phyloP scores from a whole-genome alignment of 1,140 invertebrate genomes.

The Drosophila nannoptera region DNA sequence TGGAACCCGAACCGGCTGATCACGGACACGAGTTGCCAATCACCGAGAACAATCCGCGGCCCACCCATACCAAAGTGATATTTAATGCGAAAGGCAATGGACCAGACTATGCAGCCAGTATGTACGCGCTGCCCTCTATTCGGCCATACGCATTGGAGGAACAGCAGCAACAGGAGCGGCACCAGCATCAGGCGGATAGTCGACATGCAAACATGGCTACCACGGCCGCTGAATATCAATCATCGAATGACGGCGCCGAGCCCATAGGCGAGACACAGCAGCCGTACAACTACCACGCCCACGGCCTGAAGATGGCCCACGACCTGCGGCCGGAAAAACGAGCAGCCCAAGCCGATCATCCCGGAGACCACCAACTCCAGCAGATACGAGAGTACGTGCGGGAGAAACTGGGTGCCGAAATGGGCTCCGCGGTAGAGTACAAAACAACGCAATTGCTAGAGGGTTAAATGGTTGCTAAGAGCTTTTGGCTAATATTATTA shows the following conservation, averaged over 20 bases:
- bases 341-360: constrained; percentile 40
- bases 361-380: constrained; percentile 51
- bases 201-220: constrained; percentile 16
- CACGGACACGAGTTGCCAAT: constrained; percentile 48
- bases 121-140: constrained; percentile 47
- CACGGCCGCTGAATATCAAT: constrained; percentile 34
- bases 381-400: constrained; percentile 73
- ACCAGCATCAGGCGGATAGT: constrained; percentile 41
- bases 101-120: constrained; percentile 36
- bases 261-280: constrained; percentile 51
- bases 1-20: constrained; percentile 25
- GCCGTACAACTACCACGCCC: constrained; percentile 75
- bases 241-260: constrained; percentile 5
- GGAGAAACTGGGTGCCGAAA: constrained; percentile 71
- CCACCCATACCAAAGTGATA: constrained; percentile 75
- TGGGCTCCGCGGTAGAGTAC: constrained; percentile 71
- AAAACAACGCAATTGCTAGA: constrained; percentile 72
- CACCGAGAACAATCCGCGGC: constrained; percentile 72
- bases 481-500: constrained; percentile 38
- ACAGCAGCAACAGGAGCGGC: constrained; percentile 25
- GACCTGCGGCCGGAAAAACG: constrained; percentile 53
- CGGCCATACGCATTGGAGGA: constrained; percentile 57
- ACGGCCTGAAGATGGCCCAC: constrained; percentile 41
- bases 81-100: constrained; percentile 55
- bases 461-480: constrained; percentile 33